Conservation (phyloP, 2,113 vertebrate species). For the Gobio gobio region DNA sequence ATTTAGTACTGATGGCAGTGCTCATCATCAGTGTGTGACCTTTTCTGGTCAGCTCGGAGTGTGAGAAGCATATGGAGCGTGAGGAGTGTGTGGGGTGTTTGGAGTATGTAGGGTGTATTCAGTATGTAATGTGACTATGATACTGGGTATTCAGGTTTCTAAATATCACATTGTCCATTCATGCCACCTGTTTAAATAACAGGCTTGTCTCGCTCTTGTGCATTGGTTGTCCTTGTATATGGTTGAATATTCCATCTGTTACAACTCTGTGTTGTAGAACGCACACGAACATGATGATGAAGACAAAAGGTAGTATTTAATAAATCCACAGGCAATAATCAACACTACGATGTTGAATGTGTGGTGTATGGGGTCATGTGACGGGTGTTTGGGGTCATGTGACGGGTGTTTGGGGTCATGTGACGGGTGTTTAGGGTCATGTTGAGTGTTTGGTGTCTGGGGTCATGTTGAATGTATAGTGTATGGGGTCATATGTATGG, state of each 20-base stretch:
- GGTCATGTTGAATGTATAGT: neutral
- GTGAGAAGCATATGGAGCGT: conserved; percentile 19
- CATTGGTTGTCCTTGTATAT: neutral
- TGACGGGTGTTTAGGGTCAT: too few species aligned
- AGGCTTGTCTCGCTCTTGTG: neutral
- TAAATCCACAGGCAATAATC: too few species aligned
- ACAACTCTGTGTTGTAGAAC: too few species aligned
- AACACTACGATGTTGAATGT: too few species aligned
- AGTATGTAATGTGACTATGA: neutral
- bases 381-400: neutral
- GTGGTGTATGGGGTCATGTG: neutral
- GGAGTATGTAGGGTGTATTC: neutral
- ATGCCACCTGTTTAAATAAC: neutral
- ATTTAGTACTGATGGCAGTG: conserved; percentile 10
- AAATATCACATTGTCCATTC: neutral
- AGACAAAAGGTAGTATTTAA: too few species aligned
- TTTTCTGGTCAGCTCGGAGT: neutral
- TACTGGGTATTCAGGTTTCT: neutral
- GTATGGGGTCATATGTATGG: neutral
- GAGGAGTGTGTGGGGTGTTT: neutral
- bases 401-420: neutral
- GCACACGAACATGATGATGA: too few species aligned
- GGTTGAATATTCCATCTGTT: neutral
- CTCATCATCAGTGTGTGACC: conserved; percentile 14
- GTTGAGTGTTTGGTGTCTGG: too few species aligned